These are phyloP conservation scores for Hirudinaria manillensis DNA, from an alignment of 2,888 invertebrate species.

Conservation along the genomic window DNA sequence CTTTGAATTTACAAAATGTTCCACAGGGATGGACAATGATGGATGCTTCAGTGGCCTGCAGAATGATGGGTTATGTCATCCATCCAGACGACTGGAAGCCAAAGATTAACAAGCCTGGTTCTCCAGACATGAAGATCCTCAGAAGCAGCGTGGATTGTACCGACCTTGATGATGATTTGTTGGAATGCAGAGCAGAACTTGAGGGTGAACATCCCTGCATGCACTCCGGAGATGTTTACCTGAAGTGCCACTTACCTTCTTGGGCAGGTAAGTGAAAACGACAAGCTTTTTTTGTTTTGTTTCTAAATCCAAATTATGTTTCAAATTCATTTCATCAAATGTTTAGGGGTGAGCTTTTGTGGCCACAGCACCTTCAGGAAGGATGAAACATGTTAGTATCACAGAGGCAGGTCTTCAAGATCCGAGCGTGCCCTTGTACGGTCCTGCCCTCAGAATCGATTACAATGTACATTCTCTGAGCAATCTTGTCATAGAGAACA, in stretches of 20 bases:
- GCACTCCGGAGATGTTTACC: constrained; percentile 48
- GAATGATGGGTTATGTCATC: constrained; percentile 83
- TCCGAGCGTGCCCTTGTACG: constrained; percentile 69
- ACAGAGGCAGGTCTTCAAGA: constrained; percentile 77
- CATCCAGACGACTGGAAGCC: constrained; percentile 82
- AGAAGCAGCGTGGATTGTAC: constrained; percentile 79
- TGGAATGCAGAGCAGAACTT: constrained; percentile 68
- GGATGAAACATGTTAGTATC: constrained; percentile 42
- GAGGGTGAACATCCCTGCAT: constrained; percentile 67
- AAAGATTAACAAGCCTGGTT: constrained; percentile 48
- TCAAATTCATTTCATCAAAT: background rate
- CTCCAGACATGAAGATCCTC: constrained; percentile 45
- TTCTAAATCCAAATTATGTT: background rate
- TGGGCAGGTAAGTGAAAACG: constrained; percentile 52
- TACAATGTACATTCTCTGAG: constrained; percentile 39
- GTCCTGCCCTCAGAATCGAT: constrained; percentile 50
- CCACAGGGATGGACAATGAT: constrained; percentile 80
- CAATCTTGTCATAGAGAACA: constrained; percentile 67
- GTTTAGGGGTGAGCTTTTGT: constrained; percentile 38
- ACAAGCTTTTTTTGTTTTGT: background rate
- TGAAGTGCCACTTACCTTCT: constrained; percentile 53
- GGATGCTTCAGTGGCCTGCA: constrained; percentile 86
- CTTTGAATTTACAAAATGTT: background rate
- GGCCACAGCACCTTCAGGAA: constrained; percentile 36
- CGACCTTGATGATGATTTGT: constrained; percentile 81